phyloP scores from a whole-genome alignment of 2,113 vertebrate species.

The Sapajus apella region DNA sequence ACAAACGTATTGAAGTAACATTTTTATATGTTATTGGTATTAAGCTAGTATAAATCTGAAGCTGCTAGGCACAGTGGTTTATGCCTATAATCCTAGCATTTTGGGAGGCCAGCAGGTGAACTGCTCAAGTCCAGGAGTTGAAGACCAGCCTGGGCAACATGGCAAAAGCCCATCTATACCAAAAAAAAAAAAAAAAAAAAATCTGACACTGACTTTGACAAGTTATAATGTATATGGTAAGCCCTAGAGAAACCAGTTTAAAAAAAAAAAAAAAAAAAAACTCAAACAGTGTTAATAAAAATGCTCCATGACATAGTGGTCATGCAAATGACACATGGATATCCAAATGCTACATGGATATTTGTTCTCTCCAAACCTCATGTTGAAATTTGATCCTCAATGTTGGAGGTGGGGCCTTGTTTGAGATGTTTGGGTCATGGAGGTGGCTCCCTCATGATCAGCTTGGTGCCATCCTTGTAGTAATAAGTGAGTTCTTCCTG shows the following conservation, averaged over 20 bases:
- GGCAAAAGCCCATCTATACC: too few relatives aligned
- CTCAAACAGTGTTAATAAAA: background rate
- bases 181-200: too few relatives aligned
- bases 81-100: too few relatives aligned
- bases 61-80: too few relatives aligned
- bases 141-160: too few relatives aligned
- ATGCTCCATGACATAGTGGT: background rate
- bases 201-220: background rate
- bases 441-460: background rate
- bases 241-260: background rate
- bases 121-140: too few relatives aligned
- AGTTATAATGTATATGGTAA: background rate
- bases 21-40: background rate
- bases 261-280: background rate
- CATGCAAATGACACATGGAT: too few relatives aligned
- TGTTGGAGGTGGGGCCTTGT: background rate
- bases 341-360: background rate
- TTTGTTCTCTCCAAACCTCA: background rate
- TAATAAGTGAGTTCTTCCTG: background rate
- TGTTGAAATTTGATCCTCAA: background rate
- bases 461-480: background rate
- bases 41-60: background rate
- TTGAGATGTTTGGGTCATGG: background rate
- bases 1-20: background rate
- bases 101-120: too few relatives aligned